phyloP scores from a whole-genome alignment of 2,113 vertebrate genomes.

The Myiozetetes cayanensis region DNA sequence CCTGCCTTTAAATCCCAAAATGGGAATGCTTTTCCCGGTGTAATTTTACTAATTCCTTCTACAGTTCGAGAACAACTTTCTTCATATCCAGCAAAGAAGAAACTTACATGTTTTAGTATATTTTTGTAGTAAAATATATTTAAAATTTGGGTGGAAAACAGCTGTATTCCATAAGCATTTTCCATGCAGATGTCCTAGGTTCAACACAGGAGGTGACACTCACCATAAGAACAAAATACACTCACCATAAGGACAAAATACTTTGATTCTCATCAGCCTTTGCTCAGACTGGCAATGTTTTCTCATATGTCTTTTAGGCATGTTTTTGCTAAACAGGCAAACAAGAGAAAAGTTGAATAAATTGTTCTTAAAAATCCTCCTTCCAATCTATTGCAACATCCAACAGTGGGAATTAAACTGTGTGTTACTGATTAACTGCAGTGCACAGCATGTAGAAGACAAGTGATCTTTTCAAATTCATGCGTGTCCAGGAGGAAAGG shows the following conservation, averaged over 20 bases:
- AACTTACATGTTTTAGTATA: background rate
- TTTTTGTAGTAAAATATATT: background rate
- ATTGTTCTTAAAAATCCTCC: background rate
- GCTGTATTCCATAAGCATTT: background rate
- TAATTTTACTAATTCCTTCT: background rate
- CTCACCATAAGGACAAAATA: background rate
- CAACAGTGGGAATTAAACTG: background rate
- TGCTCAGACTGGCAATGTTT: background rate
- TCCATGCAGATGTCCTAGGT: background rate
- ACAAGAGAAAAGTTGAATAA: background rate
- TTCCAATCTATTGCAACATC: background rate
- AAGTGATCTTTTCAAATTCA: fast-evolving
- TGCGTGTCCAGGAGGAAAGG: background rate
- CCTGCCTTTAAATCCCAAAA: background rate
- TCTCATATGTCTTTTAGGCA: background rate
- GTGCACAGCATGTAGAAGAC: fast-evolving
- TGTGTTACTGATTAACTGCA: background rate
- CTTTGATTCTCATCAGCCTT: background rate
- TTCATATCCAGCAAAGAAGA: background rate
- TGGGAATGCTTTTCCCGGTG: background rate
- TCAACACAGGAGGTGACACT: background rate
- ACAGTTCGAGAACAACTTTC: background rate
- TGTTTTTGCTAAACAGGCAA: background rate
- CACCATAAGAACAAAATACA: background rate
- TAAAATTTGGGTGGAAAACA: background rate